phyloP scores from a whole-genome alignment of 92 coral and sea anemone species.

The Micromussa lordhowensis region DNA sequence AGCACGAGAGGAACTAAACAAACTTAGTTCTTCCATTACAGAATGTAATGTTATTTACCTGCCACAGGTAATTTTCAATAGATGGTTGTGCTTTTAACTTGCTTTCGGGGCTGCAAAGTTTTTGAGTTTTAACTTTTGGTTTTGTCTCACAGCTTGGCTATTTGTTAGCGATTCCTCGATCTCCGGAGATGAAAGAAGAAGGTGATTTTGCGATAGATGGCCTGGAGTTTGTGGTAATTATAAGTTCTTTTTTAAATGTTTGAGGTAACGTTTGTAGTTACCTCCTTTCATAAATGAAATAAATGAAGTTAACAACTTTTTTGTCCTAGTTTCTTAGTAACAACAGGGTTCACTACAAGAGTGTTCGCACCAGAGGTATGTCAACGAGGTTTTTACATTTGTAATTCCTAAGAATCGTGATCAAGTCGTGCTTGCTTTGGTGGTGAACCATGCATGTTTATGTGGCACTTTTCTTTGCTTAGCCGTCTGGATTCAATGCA shows the following conservation, averaged over 20 bases:
- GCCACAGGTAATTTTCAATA: conserved; percentile 85
- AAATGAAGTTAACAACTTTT: not conserved
- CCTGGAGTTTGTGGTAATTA: conserved; percentile 84
- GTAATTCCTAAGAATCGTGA: too few relatives aligned
- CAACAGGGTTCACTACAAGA: conserved; percentile 95
- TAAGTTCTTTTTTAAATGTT: conserved; percentile 11
- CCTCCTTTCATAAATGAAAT: not conserved
- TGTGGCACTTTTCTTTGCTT: too few relatives aligned
- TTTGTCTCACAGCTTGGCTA: conserved; percentile 80
- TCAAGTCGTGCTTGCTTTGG: not conserved
- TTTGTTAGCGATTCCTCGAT: conserved; percentile 90
- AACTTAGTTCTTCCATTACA: conserved; percentile 85
- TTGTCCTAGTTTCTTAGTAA: conserved; percentile 84
- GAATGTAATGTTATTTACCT: conserved; percentile 96
- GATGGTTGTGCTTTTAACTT: not conserved
- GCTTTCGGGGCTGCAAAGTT: not conserved
- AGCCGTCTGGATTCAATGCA: too few relatives aligned
- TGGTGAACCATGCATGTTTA: not conserved
- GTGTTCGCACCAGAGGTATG: conserved; percentile 94
- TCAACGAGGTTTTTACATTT: not conserved
- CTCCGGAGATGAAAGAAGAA: conserved; percentile 93
- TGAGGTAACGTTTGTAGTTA: not conserved
- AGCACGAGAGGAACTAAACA: conserved; percentile 96
- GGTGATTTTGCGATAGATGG: conserved; percentile 95
- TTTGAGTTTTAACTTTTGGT: not conserved